Base-by-base conservation (phyloP, 2,113 vertebrate species). In the Arothron firmamentum region DNA sequence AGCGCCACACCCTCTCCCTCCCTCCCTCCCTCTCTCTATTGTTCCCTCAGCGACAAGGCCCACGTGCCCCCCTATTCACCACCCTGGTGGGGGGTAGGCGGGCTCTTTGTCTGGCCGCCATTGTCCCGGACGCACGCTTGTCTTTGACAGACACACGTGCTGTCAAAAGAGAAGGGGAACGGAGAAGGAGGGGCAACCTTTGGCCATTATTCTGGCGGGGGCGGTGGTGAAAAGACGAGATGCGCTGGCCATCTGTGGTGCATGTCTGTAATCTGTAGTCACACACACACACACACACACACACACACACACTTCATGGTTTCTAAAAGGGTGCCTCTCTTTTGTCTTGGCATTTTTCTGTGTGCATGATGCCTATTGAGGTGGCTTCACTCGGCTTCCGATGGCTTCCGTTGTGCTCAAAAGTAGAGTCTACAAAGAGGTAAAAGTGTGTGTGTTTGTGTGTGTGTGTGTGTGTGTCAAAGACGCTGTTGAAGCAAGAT, bases 171-270 rank as follows among this genome's bases (percentile, higher is more conserved):
- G 58, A 80, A 80, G 79, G 67, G 70, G 67, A 70, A 81, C 15
- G 48, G 73, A 42, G 67, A 58, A 38, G 82, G 87, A 75, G 77
- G 80, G 74, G 73, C 71, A 63, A 80, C 74, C 71, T 47, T 76
- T 88, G 85, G 83, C 73, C 85, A 87, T 88, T 88, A 73, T 90
- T 78, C 77, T 42, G 7, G 59, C 8, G 67, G 78, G 46, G 74
- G 73, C n/a, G 79, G 70, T 54, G 59, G 70, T 88, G 85, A 88
- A 88, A 91, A 90, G 84, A 85, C 79, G 80, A 87, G 88, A 85
- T 80, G 74, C 79, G 75, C 74, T 78, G 77, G 62, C 91, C 92
- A 92, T 92, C 91, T 92, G 91, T 90, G 89, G 85, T 88, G 84
- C 70, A 52, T 80, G 85, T 86, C 77, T 81, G 83, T 83, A 84